Percentiles rank a stretch among this genome's conserved stretches.
phyloP scores from a whole-genome alignment of 1,140 invertebrate species.

The Agrilus planipennis region DNA sequence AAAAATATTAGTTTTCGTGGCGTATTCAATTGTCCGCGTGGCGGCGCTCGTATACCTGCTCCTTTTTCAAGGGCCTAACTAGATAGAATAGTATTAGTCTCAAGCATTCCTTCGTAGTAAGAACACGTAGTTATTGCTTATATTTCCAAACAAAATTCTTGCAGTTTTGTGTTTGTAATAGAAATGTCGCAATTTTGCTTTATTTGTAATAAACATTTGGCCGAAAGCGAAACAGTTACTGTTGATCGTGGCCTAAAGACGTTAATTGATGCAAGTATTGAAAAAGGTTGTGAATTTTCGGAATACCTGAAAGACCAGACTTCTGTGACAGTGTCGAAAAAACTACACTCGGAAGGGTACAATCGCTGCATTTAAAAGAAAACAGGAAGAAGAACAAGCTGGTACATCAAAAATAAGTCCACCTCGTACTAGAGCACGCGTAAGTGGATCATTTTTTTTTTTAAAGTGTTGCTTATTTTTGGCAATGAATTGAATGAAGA shows the following conservation, averaged over 20 bases:
- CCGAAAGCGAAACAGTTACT: neutral
- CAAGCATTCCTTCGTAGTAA: too few species aligned
- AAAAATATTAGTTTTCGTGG: too few species aligned
- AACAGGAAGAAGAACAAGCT: neutral
- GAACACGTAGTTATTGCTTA: too few species aligned
- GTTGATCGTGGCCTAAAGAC: neutral
- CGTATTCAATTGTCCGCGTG: too few species aligned
- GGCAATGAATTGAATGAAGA: constrained; percentile 16
- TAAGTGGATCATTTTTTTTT: constrained; percentile 17
- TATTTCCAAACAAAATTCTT: too few species aligned
- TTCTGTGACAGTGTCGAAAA: neutral
- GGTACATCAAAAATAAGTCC: neutral
- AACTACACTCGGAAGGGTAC: neutral
- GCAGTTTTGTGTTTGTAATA: too few species aligned
- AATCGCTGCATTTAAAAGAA: neutral
- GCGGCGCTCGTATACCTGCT: too few species aligned
- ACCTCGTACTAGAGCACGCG: constrained; percentile 13
- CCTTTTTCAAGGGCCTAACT: too few species aligned
- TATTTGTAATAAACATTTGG: neutral
- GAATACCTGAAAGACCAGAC: constrained; percentile 1
- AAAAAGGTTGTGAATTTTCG: neutral
- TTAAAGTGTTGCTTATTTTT: constrained; percentile 24
- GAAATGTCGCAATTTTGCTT: too few species aligned
- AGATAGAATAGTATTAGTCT: too few species aligned
- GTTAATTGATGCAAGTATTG: neutral